Evolutionary conservation across 1,140 invertebrate species (phyloP).

Genomic region (Drosophila pallidifrons): DNA sequence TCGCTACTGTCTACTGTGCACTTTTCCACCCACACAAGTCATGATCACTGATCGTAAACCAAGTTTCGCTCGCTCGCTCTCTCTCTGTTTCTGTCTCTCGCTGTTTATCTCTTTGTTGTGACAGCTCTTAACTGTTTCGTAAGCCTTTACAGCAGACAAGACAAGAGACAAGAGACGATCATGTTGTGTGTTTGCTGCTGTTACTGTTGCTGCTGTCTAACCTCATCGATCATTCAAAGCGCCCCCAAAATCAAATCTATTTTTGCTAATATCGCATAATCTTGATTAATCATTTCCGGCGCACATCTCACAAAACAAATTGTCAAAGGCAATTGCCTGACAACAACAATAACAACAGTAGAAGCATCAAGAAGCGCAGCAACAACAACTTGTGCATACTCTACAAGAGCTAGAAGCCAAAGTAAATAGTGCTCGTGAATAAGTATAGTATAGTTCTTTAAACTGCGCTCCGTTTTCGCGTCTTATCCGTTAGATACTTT

Average conservation of each 20-base stretch:
- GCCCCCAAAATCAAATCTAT: slow-evolving; percentile 64
- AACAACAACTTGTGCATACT: slow-evolving; percentile 43
- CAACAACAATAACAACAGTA: neutral
- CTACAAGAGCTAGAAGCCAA: slow-evolving; percentile 21
- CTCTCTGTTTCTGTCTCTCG: neutral
- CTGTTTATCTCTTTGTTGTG: slow-evolving; percentile 1
- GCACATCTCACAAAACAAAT: slow-evolving; percentile 69
- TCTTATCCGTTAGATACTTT: slow-evolving; percentile 61
- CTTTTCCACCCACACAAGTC: slow-evolving; percentile 26
- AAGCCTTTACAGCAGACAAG: slow-evolving; percentile 33
- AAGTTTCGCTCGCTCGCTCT: neutral
- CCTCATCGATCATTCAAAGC: slow-evolving; percentile 72
- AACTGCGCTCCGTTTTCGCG: slow-evolving; percentile 10
- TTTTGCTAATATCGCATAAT: slow-evolving; percentile 81
- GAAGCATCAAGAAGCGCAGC: neutral
- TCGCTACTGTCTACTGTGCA: slow-evolving; percentile 22
- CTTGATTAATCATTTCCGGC: slow-evolving; percentile 83
- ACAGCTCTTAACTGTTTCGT: slow-evolving; percentile 41
- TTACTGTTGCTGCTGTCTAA: slow-evolving; percentile 60
- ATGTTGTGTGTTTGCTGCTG: slow-evolving; percentile 42
- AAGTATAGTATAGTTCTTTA: slow-evolving; percentile 5
- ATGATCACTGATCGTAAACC: slow-evolving; percentile 3
- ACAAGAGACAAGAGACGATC: slow-evolving; percentile 39
- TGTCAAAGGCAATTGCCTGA: slow-evolving; percentile 72
- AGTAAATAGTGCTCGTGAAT: neutral